A percentile compares a stretch with the other conserved stretches of the same genome.
These are phyloP conservation scores for Betta splendens DNA, from an alignment of 2,797 vertebrate genomes.

Conservation along the genomic window DNA sequence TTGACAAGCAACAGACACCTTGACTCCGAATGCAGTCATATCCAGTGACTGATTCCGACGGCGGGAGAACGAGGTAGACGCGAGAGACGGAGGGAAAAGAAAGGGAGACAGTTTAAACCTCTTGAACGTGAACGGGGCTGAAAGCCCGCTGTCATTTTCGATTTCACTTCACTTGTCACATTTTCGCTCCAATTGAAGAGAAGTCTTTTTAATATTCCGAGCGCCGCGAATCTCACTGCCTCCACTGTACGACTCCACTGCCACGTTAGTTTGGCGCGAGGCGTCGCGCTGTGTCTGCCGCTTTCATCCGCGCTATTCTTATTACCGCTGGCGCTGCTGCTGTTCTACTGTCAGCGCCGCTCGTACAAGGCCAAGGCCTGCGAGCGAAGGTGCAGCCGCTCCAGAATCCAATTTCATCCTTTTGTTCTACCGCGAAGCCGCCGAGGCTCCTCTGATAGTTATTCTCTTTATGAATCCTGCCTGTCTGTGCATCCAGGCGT, in stretches of 20 bases:
- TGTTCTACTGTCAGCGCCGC: constrained; percentile 50
- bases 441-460: constrained; percentile 58
- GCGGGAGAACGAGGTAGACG: constrained; percentile 70
- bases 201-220: constrained; percentile 77
- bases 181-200: constrained; percentile 75
- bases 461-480: constrained; percentile 69
- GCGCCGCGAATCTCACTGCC: constrained; percentile 51
- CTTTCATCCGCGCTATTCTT: constrained; percentile 63
- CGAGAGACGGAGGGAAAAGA: constrained; percentile 73
- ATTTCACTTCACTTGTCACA: constrained; percentile 79
- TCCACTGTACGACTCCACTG: constrained; percentile 50
- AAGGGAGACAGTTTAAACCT: constrained; percentile 76
- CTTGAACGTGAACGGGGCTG: constrained; percentile 78
- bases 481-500: constrained; percentile 85
- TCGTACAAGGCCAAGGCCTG: constrained; percentile 38
- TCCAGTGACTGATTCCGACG: constrained; percentile 81
- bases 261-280: constrained; percentile 66
- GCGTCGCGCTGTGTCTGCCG: constrained; percentile 45
- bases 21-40: constrained; percentile 79
- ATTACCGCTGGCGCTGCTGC: constrained; percentile 57
- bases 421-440: constrained; percentile 62
- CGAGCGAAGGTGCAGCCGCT: constrained; percentile 42
- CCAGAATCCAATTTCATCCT: constrained; percentile 70
- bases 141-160: constrained; percentile 79
- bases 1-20: constrained; percentile 83